Percentiles rank a stretch among this genome's conserved stretches.
phyloP scores from a whole-genome alignment of 2,888 invertebrate genomes.

The Andrena bicolor region DNA sequence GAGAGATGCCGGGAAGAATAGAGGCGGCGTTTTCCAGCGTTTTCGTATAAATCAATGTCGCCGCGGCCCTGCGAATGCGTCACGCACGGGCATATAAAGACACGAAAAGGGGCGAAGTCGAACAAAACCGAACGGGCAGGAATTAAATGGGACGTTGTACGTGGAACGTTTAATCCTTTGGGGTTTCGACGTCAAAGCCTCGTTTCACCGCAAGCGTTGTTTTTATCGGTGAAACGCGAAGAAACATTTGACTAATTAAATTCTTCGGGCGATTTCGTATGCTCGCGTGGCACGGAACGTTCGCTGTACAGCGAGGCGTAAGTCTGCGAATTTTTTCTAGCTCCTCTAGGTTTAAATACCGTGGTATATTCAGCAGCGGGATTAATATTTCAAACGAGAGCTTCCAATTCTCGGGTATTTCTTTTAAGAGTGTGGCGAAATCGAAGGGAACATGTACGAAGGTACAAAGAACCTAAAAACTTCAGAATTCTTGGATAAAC shows the following conservation, averaged over 20 bases:
- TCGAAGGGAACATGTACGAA: too few relatives aligned
- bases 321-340: background rate
- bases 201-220: background rate
- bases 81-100: slow-evolving; percentile 21
- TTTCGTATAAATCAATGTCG: slow-evolving; percentile 38
- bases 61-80: slow-evolving; percentile 4
- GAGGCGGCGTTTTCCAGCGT: slow-evolving; percentile 15
- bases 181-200: background rate
- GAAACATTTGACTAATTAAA: slow-evolving; percentile 2
- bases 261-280: background rate
- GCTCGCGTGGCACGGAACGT: background rate
- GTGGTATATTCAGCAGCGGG: too few relatives aligned
- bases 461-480: too few relatives aligned
- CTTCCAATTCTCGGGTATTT: too few relatives aligned
- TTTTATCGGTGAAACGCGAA: background rate
- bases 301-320: background rate
- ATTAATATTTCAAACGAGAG: too few relatives aligned
- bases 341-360: too few relatives aligned
- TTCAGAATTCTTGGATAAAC: too few relatives aligned
- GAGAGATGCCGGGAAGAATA: slow-evolving; percentile 31
- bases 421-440: too few relatives aligned
- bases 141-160: background rate
- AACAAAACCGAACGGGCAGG: background rate
- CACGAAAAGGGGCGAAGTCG: background rate
- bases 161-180: background rate